A percentile compares a stretch with the other conserved stretches of the same genome.
Conservation (phyloP, 1,140 invertebrate species). For the Subanguina moxae region DNA sequence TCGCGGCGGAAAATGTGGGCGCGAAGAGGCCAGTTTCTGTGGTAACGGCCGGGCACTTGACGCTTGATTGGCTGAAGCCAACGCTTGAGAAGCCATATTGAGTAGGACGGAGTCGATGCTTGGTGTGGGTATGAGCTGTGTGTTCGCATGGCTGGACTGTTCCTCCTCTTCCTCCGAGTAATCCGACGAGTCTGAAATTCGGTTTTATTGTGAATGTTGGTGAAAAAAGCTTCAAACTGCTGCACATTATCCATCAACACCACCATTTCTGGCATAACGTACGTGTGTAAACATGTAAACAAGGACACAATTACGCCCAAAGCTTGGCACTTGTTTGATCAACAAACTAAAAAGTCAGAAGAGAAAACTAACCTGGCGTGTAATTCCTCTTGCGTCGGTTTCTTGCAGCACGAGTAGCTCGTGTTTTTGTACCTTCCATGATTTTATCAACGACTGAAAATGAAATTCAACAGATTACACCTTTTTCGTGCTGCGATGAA, state of each 20-base stretch:
- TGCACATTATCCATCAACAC: too few species aligned
- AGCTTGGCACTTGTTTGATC: too few species aligned
- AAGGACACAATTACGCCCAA: too few species aligned
- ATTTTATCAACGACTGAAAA: too few species aligned
- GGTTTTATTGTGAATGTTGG: too few species aligned
- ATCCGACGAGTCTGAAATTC: conserved; percentile 29
- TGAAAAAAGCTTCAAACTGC: too few species aligned
- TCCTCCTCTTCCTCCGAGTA: conserved; percentile 3
- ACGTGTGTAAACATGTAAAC: too few species aligned
- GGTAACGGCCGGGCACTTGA: not conserved
- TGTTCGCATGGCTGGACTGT: not conserved
- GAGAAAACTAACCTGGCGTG: not conserved
- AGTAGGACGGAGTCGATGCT: conserved; percentile 28
- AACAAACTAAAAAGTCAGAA: too few species aligned
- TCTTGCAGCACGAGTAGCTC: not conserved
- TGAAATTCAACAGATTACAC: too few species aligned
- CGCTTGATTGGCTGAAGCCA: conserved; percentile 1
- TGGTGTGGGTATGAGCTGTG: conserved; percentile 19
- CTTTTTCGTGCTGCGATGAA: too few species aligned
- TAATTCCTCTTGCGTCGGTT: not conserved
- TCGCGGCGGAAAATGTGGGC: not conserved
- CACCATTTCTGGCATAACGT: too few species aligned
- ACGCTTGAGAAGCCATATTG: conserved; percentile 17
- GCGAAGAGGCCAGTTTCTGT: not conserved
- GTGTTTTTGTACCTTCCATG: not conserved